A percentile compares a stretch with the other conserved stretches of the same genome.
Evolutionary conservation across 2,797 vertebrate species (phyloP).

Genomic region (Esox masquinongy): DNA sequence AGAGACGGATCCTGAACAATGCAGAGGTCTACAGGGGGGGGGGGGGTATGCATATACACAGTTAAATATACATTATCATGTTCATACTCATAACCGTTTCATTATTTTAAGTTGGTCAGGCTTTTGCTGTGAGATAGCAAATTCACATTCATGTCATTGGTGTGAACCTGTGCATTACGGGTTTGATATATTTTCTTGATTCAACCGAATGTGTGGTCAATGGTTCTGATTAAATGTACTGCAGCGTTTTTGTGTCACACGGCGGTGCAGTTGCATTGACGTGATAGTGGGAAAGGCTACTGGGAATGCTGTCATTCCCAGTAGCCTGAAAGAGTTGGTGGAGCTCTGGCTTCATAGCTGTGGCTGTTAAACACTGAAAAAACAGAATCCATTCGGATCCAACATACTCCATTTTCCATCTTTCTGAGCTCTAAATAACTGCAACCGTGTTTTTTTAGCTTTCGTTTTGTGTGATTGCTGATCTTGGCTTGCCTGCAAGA

Average conservation of each 20-base stretch:
- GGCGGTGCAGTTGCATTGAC: no score
- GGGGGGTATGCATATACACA: background rate
- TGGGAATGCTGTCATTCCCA: no score
- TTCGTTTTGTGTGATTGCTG: no score
- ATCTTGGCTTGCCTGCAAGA: background rate
- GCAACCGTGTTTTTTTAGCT: no score
- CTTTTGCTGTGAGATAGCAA: background rate
- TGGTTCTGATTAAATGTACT: background rate
- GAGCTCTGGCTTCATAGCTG: no score
- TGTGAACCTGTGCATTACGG: background rate
- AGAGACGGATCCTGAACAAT: conserved; percentile 54
- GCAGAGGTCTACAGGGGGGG: conserved; percentile 48
- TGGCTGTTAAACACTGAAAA: no score
- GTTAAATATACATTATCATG: no score
- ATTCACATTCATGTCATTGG: background rate
- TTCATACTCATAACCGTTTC: background rate
- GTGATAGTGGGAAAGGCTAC: no score
- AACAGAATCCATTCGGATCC: no score
- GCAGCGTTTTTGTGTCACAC: background rate
- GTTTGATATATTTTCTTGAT: background rate
- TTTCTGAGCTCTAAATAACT: no score
- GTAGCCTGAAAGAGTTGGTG: no score
- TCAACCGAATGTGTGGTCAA: background rate
- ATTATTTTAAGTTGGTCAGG: background rate
- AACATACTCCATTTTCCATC: no score